phyloP scores from a whole-genome alignment of 1,140 invertebrate genomes.

The Bursaphelenchus mucronatus region DNA sequence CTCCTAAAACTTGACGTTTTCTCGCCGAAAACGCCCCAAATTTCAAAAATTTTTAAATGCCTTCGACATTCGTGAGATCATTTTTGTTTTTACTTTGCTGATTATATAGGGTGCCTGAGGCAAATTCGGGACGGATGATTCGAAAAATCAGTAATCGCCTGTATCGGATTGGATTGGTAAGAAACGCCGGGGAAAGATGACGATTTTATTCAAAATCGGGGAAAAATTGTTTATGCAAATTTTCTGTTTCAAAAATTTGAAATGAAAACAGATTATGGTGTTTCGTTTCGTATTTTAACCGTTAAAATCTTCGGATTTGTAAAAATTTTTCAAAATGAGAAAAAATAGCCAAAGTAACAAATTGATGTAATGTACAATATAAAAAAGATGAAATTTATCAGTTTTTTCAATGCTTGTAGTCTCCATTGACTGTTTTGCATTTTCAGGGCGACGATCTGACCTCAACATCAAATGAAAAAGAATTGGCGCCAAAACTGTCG shows the following conservation, averaged over 20 bases:
- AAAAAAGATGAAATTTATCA: too few species aligned
- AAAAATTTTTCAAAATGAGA: not conserved
- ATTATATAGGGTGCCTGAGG: not conserved
- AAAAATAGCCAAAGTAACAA: not conserved
- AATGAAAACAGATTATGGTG: too few species aligned
- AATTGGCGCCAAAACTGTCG: constrained; percentile 17
- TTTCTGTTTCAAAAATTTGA: too few species aligned
- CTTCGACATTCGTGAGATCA: too few species aligned
- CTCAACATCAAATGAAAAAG: not conserved
- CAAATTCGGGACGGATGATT: constrained; percentile 1
- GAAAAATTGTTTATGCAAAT: too few species aligned
- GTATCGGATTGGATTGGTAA: constrained; percentile 18
- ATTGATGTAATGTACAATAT: not conserved
- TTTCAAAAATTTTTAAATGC: not conserved
- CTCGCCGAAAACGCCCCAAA: not conserved
- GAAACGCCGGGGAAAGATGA: not conserved
- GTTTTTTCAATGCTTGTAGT: not conserved
- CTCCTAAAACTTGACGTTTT: not conserved
- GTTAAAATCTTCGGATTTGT: not conserved
- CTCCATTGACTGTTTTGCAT: not conserved
- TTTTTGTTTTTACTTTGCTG: too few species aligned
- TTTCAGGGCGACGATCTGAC: constrained; percentile 17
- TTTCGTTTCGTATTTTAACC: too few species aligned
- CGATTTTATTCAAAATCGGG: too few species aligned
- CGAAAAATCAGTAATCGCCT: constrained; percentile 20